Base-by-base conservation (phyloP, 2,113 vertebrate species). In the Theropithecus gelada region DNA sequence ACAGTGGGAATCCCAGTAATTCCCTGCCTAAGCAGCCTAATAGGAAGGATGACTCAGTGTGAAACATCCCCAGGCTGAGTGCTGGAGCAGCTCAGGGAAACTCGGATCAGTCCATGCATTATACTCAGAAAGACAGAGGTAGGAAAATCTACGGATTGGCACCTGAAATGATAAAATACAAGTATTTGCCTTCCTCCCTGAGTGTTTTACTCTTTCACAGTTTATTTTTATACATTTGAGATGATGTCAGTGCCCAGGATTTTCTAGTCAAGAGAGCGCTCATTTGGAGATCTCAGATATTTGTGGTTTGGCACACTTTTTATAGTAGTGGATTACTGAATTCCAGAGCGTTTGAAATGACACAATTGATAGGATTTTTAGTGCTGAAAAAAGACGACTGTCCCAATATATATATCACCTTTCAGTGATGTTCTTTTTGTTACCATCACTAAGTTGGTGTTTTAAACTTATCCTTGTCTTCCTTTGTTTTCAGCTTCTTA, bases 401-500 rank as follows among this genome's bases (percentile, higher is more conserved):
- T 94, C 30, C 3, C 5, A 12, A 55, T 48, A 55, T 78, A 1
- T 75, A 38, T 61, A 59, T 66, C 85, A 84, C 18, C 25, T 52
- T 68, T 18, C 48, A 48, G 13, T 84, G 38, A 59, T 61, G 22
- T 10, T 85, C 80, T 81, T n/a, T 89, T 84, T 16, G n/a, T 72
- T 76, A 70, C 14, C 4, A 12, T 76, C 20, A 61, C 88, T 87
- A 87, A 88, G 59, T 59, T 82, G 82, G n/a, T 70, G 12, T 83
- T 92, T 93, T 93, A 90, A 90, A 93, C 5, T n/a, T 81, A 59
- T 14, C 48, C 7, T 78, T 16, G 11, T 70, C 27, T 61, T 93
- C n/a, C 25, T 66, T 50, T 94, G 25, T 83, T 68, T 92, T 93
- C 50, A 90, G 38, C 48, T 81, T 90, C 45, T 45, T 95, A 88